A percentile compares a stretch with the other conserved stretches of the same genome.
phyloP scores from a whole-genome alignment of 2,888 invertebrate genomes.

The Limnephilus rhombicus region DNA sequence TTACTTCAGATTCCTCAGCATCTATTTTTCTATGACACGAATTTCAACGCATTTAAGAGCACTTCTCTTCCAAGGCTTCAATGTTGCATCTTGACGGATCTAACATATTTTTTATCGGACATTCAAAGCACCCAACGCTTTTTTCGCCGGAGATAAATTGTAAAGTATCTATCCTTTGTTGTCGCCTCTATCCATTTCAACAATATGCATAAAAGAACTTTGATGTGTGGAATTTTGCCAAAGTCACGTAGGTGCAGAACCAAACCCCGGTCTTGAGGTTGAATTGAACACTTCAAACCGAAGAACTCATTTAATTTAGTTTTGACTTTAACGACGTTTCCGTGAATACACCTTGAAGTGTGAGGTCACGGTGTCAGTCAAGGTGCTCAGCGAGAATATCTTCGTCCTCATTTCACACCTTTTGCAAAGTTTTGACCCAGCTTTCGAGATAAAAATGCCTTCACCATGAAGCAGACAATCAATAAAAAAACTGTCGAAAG shows the following conservation, averaged over 20 bases:
- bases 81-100: background rate
- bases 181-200: background rate
- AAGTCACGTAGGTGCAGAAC: background rate
- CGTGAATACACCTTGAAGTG: background rate
- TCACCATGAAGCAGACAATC: background rate
- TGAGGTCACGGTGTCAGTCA: background rate
- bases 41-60: background rate
- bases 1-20: too few relatives aligned
- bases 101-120: background rate
- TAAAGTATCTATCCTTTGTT: background rate
- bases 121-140: background rate
- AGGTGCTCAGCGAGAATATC: background rate
- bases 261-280: background rate
- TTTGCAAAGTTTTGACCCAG: background rate
- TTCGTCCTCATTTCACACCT: background rate
- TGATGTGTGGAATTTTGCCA: background rate
- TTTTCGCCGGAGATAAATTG: background rate
- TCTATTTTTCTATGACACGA: background rate
- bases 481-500: too few relatives aligned
- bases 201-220: background rate
- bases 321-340: background rate
- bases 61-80: background rate
- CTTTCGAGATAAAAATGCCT: background rate
- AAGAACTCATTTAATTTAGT: background rate
- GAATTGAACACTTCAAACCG: background rate